Evolutionary conservation across 2,797 vertebrate species (phyloP), one percentile per base, ranked within the genome.

Genomic region (Sebastes trivittatus): DNA sequence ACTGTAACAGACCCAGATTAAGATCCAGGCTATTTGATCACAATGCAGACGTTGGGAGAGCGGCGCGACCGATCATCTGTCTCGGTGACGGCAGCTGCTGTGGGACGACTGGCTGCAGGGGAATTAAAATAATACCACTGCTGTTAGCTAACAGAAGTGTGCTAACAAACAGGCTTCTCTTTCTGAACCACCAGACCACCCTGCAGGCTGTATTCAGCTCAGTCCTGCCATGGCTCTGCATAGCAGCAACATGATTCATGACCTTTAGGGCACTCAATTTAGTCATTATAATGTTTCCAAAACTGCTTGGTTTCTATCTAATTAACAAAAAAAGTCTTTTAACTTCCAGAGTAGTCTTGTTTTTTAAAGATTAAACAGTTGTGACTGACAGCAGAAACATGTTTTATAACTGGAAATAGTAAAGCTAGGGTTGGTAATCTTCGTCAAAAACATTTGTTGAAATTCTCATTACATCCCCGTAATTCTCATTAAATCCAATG

Each of bases 1-100:
- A 69, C 62, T 29, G 70, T 20, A 34, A 25, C 71, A 55, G 73
- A 61, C 49, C 32, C 73, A 65, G 80, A 81, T 67, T 34, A 55
- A 78, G 49, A 82, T 58, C 73, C 58, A 23, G 46, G 23, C 54
- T 38, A 30, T 76, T 63, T 42, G 76, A 87, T 78, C 78, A 76
- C 69, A 60, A 6, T 13, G 54, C 60, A 49, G 69, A 16, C 14
- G 11, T 14, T 70, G n/a, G 32, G 42, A 27, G 72, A 65, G 56
- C 29, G 16, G 56, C 14, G 2, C 1, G 3, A 8, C 11, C 18
- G 2, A 67, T 75, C 77, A 56, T 81, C 73, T 32, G 73, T 78
- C 64, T 56, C 61, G 2, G 49, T 34, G 38, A 6, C 64, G 54
- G 60, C 75, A 60, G 74, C 73, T 76, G 63, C 60, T 18, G 52